Evolutionary conservation across 2,888 invertebrate species (phyloP).

Genomic region (Alloscopus bannaensis): DNA sequence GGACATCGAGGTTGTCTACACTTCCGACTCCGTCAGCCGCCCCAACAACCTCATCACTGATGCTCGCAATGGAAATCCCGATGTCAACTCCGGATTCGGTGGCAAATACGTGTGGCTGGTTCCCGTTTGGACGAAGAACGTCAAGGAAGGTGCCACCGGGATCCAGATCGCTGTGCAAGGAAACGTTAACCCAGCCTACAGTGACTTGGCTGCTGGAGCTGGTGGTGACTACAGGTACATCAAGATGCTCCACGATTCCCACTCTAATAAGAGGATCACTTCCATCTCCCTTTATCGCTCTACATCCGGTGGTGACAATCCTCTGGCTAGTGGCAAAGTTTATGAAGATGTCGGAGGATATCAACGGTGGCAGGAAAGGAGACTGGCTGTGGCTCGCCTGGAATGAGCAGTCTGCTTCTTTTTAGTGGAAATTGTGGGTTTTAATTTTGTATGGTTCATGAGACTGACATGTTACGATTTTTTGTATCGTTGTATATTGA

Average conservation of each 20-base stretch:
- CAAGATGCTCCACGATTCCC: background rate
- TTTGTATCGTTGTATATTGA: too few relatives aligned
- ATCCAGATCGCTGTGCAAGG: background rate
- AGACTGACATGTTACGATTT: too few relatives aligned
- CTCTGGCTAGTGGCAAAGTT: background rate
- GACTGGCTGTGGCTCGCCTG: background rate
- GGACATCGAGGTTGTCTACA: background rate
- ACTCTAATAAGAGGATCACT: background rate
- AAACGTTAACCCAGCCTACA: background rate
- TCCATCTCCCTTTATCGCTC: background rate
- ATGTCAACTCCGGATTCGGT: background rate
- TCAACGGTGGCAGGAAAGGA: background rate
- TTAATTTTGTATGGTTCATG: too few relatives aligned
- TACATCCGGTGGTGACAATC: background rate
- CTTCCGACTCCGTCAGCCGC: background rate
- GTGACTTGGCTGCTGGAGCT: slow-evolving; percentile 10
- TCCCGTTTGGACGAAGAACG: background rate
- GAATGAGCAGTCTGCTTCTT: too few relatives aligned
- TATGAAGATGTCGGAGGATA: background rate
- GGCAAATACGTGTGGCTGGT: background rate
- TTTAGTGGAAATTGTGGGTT: too few relatives aligned
- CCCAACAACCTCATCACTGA: slow-evolving; percentile 2
- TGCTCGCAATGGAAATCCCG: background rate
- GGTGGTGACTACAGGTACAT: background rate
- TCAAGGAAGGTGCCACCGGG: background rate